Evolutionary conservation across 2,888 invertebrate genomes (phyloP), one percentile per base, ranked within the genome.

Genomic region (Eubasilissa splendida): DNA sequence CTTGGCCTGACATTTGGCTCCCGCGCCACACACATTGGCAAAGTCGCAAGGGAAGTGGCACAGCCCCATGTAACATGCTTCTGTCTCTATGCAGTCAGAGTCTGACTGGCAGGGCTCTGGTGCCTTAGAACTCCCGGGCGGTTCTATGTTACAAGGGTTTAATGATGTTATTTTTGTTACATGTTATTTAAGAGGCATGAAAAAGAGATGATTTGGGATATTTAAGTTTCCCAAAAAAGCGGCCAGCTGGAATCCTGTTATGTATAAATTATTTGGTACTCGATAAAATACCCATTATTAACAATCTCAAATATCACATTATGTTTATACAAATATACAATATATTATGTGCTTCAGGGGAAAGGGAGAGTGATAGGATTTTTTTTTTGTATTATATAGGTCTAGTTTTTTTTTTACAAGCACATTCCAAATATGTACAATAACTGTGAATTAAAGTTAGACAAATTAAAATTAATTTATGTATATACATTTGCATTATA

Each of bases 21-120:
- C 93, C 84, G 91, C 87, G 85, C 94, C 94, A 90, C 96, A 96
- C 84, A 93, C 92, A 22, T 22, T 22, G 87, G 93, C 93, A 92
- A 96, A 93, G 88, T 95, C 95, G 90, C 96, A 96, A 85, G 96
- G 96, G 89, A 96, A 93, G 88, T 94, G 94, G 89, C 96, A 96
- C 85, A 93, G 89, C 86, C 94, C 94, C 92, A 94, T 94, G 89
- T 95, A 94, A 90, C 96, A 96, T 86, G 95, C 94, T 91, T 95
- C 95, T 85, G 92, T 93, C 87, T 94, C 94, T 89, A 95, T 94
- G 90, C 96, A 96, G 90, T 96, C 95, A 87, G 93, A 93, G 89
- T 96, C 95, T 87, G 94, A 94, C 89, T 94, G 93, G 91, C 96
- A 96, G 86, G 95, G 94, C 89, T 93, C 95, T 86, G 93, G 94